phyloP scores from a whole-genome alignment of 2,888 invertebrate genomes.

The Heliconius ethilla region DNA sequence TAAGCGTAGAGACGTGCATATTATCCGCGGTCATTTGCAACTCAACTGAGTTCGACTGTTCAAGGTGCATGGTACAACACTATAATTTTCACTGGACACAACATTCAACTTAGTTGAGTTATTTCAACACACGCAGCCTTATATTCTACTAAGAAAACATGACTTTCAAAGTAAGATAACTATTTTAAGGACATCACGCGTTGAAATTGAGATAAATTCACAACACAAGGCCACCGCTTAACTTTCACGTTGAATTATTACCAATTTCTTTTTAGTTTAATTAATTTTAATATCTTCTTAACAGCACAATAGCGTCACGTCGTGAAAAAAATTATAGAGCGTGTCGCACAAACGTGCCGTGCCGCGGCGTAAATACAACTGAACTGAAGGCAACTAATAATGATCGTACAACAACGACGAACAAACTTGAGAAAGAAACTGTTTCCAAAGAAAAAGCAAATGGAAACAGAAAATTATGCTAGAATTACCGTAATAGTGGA shows the following conservation, averaged over 20 bases:
- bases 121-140: constrained; percentile 16
- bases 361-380: constrained; percentile 62
- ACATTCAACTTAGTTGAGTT: constrained; percentile 19
- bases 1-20: constrained; percentile 46
- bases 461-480: constrained; percentile 16
- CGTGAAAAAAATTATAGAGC: constrained; percentile 38
- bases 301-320: constrained; percentile 14
- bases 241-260: constrained; percentile 31
- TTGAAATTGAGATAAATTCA: neutral
- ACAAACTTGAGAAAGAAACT: constrained; percentile 63
- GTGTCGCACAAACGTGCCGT: constrained; percentile 57
- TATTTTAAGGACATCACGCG: constrained; percentile 6
- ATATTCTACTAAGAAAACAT: constrained; percentile 10
- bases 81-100: constrained; percentile 8
- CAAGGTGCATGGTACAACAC: constrained; percentile 23
- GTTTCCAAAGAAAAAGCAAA: constrained; percentile 41
- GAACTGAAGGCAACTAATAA: constrained; percentile 60
- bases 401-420: constrained; percentile 61
- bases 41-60: constrained; percentile 25
- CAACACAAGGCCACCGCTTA: constrained; percentile 6
- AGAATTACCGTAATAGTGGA: neutral
- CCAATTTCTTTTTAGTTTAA: constrained; percentile 33
- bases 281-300: constrained; percentile 29
- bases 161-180: constrained; percentile 17
- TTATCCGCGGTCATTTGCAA: constrained; percentile 55